Base-by-base conservation (phyloP, 2,888 invertebrate species). In the Apamea monoglypha region DNA sequence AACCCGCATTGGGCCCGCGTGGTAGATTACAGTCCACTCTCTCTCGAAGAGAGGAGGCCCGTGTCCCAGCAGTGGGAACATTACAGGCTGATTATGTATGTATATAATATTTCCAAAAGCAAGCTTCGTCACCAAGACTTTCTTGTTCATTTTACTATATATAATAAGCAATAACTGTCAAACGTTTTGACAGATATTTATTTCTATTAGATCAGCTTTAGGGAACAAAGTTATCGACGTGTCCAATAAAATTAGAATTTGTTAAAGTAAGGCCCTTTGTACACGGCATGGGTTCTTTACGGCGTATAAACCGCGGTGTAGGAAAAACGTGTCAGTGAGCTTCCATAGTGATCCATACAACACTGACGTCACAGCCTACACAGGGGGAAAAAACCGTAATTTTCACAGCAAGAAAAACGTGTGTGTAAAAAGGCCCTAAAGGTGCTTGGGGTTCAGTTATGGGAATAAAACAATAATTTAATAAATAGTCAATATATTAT, bases 231-330 rank as follows among this genome's bases (percentile, higher is more conserved):
- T 18, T 40, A 21, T 44, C 25, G 16, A 56, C 32, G 6, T 32
- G 66, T 29, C 50, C 25, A 25, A 78, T 78, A 59, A 78, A 50
- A 40, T 78, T 36, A 21, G 5, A 66, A 12, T 59, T 25, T 32
- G 5, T 10, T 4, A 56, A 66, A n/a, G 5, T 66, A 14, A 53
- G 21, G 21, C 53, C 53, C 21, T n/a, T 25, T 56, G 12, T n/a
- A 12, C 1, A 56, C 25, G 56, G 12, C 25, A 56, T 4, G 10
- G n/a, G 25, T 25, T 56, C 12, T 56, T 10, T n/a, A n/a, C 10
- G 10, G 56, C 3, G 21, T 53, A 53, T 21, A 8, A 53, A 8
- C 7, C 53, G 53, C 53, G 8, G 40, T 0, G 21, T 25, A 10
- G 1, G 12, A n/a, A 25, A 12, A 56, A 25, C 1, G 25, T 56